Conservation (phyloP, 2,797 vertebrate genomes). For the Carapus acus region DNA sequence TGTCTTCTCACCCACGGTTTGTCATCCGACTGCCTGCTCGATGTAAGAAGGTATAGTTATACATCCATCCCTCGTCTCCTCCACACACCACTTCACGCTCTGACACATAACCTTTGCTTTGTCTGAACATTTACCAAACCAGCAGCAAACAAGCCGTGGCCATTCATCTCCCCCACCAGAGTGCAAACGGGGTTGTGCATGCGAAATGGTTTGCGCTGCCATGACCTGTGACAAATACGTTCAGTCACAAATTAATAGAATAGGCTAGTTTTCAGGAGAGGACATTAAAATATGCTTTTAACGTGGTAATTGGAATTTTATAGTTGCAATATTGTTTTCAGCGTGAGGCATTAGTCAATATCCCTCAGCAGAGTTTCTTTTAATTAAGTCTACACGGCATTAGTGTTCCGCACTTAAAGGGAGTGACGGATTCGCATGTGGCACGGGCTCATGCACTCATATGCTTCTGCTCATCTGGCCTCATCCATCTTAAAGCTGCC, state of each 20-base stretch:
- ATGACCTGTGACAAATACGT: not conserved
- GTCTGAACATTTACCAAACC: constrained; percentile 2
- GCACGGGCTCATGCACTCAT: constrained; percentile 27
- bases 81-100: not conserved
- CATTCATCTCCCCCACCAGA: not conserved
- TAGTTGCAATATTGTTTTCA: not conserved
- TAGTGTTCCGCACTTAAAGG: constrained; percentile 23
- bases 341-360: not conserved
- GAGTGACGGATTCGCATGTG: constrained; percentile 25
- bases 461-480: constrained; percentile 33
- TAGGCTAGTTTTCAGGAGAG: not conserved
- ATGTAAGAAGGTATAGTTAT: constrained; percentile 9
- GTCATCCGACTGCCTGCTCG: constrained; percentile 4
- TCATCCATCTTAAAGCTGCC: constrained; percentile 35
- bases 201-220: not conserved
- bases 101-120: constrained; percentile 28
- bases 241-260: not conserved
- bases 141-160: not conserved
- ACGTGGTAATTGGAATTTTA: constrained; percentile 3
- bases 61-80: not conserved
- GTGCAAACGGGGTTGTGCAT: not conserved
- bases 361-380: constrained; percentile 4
- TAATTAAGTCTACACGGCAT: constrained; percentile 21
- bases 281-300: constrained; percentile 4
- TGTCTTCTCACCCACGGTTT: not conserved